Evolutionary conservation across 2,113 vertebrate species (phyloP).

Genomic region (Shinisaurus crocodilurus): DNA sequence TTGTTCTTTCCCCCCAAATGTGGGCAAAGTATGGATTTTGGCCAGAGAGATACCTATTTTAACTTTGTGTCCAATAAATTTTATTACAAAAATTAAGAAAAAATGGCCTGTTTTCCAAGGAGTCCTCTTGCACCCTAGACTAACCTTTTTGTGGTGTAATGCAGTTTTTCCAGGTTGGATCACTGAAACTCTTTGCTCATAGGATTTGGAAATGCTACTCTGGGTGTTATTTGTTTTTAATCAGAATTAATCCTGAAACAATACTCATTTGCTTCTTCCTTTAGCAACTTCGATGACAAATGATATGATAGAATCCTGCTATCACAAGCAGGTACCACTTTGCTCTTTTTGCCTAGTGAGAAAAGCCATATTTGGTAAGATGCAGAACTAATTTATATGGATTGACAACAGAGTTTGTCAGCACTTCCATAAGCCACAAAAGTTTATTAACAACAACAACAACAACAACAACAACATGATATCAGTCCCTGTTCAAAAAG

Average conservation of each 20-base stretch:
- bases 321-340: no score
- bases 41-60: neutral
- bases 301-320: no score
- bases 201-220: neutral
- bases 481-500: neutral
- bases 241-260: no score
- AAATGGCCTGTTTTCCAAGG: neutral
- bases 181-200: neutral
- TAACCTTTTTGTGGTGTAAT: neutral
- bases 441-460: no score
- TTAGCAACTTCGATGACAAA: neutral
- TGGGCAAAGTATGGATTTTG: no score
- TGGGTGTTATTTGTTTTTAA: neutral
- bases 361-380: no score
- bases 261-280: neutral
- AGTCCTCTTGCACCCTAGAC: no score
- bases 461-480: no score
- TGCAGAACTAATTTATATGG: neutral
- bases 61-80: neutral
- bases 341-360: no score
- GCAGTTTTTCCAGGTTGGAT: neutral
- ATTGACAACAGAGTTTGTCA: neutral
- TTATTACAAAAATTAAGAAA: neutral
- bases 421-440: neutral
- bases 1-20: no score